phyloP scores from a whole-genome alignment of 2,888 invertebrate genomes.

The Oscheius sp. region DNA sequence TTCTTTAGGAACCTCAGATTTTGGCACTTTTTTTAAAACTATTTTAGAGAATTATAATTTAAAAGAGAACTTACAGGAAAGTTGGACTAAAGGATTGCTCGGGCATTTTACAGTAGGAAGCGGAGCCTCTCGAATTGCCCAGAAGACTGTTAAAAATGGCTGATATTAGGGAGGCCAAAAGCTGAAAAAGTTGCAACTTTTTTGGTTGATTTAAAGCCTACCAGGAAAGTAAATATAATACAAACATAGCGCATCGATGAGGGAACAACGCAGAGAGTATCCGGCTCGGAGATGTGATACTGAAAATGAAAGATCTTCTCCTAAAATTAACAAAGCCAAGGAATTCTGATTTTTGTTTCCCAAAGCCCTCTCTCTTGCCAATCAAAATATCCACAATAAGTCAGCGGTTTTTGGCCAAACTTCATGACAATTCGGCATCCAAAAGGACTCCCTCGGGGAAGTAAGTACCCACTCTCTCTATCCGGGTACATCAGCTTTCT shows the following conservation, averaged over 20 bases:
- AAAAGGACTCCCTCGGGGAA: slow-evolving; percentile 12
- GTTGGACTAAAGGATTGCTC: slow-evolving; percentile 37
- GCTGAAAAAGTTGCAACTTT: slow-evolving; percentile 6
- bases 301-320: slow-evolving; percentile 13
- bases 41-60: too few relatives aligned
- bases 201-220: not conserved
- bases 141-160: slow-evolving; percentile 52
- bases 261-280: slow-evolving; percentile 56
- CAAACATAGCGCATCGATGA: slow-evolving; percentile 54
- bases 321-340: too few relatives aligned
- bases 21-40: too few relatives aligned
- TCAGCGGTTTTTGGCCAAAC: not conserved
- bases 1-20: too few relatives aligned
- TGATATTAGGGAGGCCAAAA: slow-evolving; percentile 44
- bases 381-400: too few relatives aligned
- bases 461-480: slow-evolving; percentile 1
- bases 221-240: slow-evolving; percentile 49
- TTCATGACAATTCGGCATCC: slow-evolving; percentile 18
- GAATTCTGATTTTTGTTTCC: too few relatives aligned
- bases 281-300: slow-evolving; percentile 53
- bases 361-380: too few relatives aligned
- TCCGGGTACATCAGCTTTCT: not conserved
- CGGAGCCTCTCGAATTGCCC: slow-evolving; percentile 45
- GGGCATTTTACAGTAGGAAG: slow-evolving; percentile 48
- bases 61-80: slow-evolving; percentile 36